Evolutionary conservation across 2,888 invertebrate genomes (phyloP), one percentile per base, ranked within the genome.

Genomic region (Pachydiplax longipennis): DNA sequence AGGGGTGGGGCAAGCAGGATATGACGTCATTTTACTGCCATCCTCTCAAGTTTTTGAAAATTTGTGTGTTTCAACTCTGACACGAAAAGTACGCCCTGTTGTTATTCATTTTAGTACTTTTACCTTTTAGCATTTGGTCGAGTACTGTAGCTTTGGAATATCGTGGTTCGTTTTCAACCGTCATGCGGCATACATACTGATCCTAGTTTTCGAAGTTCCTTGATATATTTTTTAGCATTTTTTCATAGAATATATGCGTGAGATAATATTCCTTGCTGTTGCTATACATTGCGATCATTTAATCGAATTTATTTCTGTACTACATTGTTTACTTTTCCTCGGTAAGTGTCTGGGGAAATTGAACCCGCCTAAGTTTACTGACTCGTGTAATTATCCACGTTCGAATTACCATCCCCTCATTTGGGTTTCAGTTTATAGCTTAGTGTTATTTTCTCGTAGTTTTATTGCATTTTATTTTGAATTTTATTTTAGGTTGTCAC

Each of bases 1-100:
- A 87, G 87, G 87, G 87, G 87, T 87, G 87, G 87, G 87, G 87
- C 87, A 87, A 37, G 61, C 87, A 87, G 87, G 87, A 87, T 87
- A 87, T 87, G 87, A 87, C 87, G 87, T 87, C 87, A 87, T 87
- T n/a, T 87, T 87, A 61, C 25, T 12, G 22, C 31, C 31, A 58
- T n/a, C 40, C 83, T 35, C 0, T 25, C 31, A 61, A 87, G 87
- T 87, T 87, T 83, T 31, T 37, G 15, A 83, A 83, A 83, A 81
- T 40, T 81, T 81, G 18, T 37, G 22, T 73, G 12, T 12, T 31
- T 12, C 4, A 65, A 65, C 15, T 25, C 6, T 10, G 8, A 73
- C 12, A 31, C 31, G 12, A 12, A 73, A 73, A 10, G 25, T 13
- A 25, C 73, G 6, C 31, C 5, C 31, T 31, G 10, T 73, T 65